Base-by-base conservation (phyloP, 1,140 invertebrate species). In the Papilio helenus region DNA sequence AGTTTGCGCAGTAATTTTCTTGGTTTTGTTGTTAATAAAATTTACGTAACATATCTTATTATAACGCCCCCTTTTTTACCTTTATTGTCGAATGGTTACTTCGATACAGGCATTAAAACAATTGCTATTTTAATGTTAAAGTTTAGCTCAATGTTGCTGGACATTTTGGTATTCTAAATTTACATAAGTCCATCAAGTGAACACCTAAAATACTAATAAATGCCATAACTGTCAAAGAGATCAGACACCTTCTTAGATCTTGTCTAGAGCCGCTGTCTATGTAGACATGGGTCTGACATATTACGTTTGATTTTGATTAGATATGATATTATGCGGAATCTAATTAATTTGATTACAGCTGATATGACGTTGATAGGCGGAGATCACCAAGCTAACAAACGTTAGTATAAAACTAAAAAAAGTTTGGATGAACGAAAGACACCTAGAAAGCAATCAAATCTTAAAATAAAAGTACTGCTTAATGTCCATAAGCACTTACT, bases 1-100 rank as follows among this genome's bases (percentile, higher is more conserved):
- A 65, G 42, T n/a, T 55, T 61, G 55, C 76, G 29, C n/a, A 23
- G 55, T 77, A 61, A 77, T 65, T 39, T 3, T 65, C 20, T 51
- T 9, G 10, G 23, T 39, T 23, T 44, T 77, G 16, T 76, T 44
- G 42, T 23, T 65, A 16, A 76, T 76, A 76, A 58, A 39, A 58
- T 76, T 76, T 18, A 46, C 4, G 12, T 55, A n/a, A n/a, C n/a
- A 58, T 29, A 58, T 20, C 20, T n/a, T 49, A 10, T 2, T 49
- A 34, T 76, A 34, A 72, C 16, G 34, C 8, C 12, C 10, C 34
- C 10, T 46, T 49, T n/a, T 20, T 26, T 34, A 4, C 34, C 34
- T 34, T 34, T 34, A 34, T 34, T 34, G 34, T 34, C 1, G 34
- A 34, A 34, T 34, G 34, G 1, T 34, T 34, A 34, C 34, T 8